Base-by-base conservation (phyloP, 2,113 vertebrate genomes). In the Sphyrna mokarran region DNA sequence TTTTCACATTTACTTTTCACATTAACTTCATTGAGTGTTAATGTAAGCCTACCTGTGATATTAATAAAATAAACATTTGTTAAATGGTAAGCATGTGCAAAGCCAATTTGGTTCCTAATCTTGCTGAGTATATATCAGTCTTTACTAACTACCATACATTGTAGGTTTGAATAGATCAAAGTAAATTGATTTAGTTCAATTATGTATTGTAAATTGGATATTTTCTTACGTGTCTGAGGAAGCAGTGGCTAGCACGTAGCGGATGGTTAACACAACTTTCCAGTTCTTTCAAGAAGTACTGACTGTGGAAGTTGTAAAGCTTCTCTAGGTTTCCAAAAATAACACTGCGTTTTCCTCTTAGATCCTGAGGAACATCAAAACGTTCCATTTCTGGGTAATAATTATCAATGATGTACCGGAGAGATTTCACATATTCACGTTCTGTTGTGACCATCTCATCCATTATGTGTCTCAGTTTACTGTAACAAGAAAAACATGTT, bases 241-340 rank as follows among this genome's bases (percentile, higher is more conserved):
- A 99, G 97, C 98, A 99, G 97, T 99, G 98, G 61, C 99, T 98
- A 85, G 98, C 98, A 0, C 99, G 97, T 23, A 99, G 97, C 0
- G 99, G 99, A 96, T 99, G 99, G 96, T 97, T 98, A 96, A 98
- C 98, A 96, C 99, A 99, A 96, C 98, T 98, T 97, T 99, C 99
- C 13, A 99, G 98, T 97, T 99, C 99, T 66, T 97, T 97, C 23
- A 99, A 97, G 97, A 99, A 99, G 96, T 99, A 99, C 95, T 99
- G 98, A 95, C 97, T 98, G 97, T 99, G 99, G 97, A 99, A 99
- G 96, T 99, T 98, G 0, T 98, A 97, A 63, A 99, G 97, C 48
- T 99, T 99, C 98, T 99, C 98, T 97, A 99, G 97, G 97, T 99
- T 99, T 8, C 99, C 99, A 33, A 99, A 99, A 29, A 99, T 98